Evolutionary conservation across 2,888 invertebrate genomes (phyloP), one percentile per base, ranked within the genome.

Genomic region (Abrostola tripartita): DNA sequence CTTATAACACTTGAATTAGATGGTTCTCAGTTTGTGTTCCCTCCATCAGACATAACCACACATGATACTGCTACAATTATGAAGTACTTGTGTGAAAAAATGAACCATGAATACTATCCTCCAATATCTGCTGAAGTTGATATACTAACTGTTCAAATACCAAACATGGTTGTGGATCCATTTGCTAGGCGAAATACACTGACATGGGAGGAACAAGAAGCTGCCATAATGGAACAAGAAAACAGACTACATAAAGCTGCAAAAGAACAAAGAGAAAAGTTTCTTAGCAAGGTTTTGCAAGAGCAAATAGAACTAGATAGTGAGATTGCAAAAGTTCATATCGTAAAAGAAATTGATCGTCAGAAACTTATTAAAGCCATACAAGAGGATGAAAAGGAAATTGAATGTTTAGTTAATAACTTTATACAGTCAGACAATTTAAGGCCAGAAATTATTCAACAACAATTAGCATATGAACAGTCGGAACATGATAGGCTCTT

Each of bases 251-350:
- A 97, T 66, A 95, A 93, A 80, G 95, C 95, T 53, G 94, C 96
- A 64, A 96, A 96, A 89, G 88, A 92, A 64, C 96, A 96, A 81
- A 95, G 95, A 84, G 95, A 96, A 82, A 96, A 95, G 88, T 95
- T 96, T 81, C 81, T 93, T 37, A 77, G 86, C 35, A 82, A 90
- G 74, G 90, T 97, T 74, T 90, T 96, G 60, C 85, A 95, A 82
- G 95, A 97, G 82, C 97, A 97, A 89, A 94, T 93, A 64, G 95
- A 96, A 81, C 89, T 97, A 49, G 97, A 97, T 83, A 90, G 90
- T 70, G 96, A 97, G 88, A 95, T 97, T 73, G 95, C 95, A 65
- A 96, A 96, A 90, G 94, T 97, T 63, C 97, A 97, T 79, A 95
- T 95, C 83, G 95, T 95, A 74, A 96, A 95, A 88, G 97, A 97